Conservation (phyloP, 2,113 vertebrate genomes). For the Porphyrio hochstetteri region DNA sequence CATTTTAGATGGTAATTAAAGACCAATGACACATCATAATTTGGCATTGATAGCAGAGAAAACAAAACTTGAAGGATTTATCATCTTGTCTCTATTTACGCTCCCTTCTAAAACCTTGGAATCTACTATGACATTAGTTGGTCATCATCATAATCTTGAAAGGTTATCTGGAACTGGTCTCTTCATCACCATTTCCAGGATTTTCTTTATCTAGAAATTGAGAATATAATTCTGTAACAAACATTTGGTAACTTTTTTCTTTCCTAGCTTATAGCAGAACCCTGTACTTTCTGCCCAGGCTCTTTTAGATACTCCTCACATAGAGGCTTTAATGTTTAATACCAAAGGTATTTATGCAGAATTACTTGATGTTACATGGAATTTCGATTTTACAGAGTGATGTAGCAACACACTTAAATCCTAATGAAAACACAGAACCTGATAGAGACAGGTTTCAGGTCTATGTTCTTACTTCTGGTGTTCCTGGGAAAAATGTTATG, state of each 20-base stretch:
- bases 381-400: neutral
- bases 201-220: neutral
- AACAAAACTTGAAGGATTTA: constrained; percentile 1
- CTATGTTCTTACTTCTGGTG: fast-evolving
- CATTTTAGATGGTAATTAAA: neutral
- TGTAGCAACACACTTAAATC: neutral
- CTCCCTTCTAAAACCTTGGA: neutral
- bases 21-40: neutral
- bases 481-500: neutral
- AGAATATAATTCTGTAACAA: neutral
- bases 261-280: neutral
- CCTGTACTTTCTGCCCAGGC: neutral
- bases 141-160: neutral
- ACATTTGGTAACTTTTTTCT: neutral
- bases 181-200: neutral
- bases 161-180: neutral
- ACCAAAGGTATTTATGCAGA: neutral
- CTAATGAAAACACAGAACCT: neutral
- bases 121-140: neutral
- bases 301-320: neutral
- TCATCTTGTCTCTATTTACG: neutral
- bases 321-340: neutral
- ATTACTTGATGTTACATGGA: neutral
- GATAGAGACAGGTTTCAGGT: neutral
- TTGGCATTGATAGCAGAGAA: neutral